Conservation (phyloP, 2,888 invertebrate species). For the Pristionchus exspectatus region DNA sequence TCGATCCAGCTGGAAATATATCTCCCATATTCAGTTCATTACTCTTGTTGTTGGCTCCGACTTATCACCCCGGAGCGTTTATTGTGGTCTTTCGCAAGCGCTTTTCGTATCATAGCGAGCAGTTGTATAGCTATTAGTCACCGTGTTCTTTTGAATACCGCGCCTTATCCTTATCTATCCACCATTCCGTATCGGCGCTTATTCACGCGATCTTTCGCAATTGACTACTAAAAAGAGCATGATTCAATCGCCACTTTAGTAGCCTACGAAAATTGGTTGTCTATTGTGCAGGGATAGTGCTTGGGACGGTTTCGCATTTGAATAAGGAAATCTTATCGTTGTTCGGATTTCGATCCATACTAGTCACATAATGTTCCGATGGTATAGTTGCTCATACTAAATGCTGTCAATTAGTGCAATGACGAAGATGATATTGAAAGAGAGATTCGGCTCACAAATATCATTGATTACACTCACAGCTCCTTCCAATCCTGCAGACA, state of each 20-base stretch:
- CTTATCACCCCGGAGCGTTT: neutral
- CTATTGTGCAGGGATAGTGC: neutral
- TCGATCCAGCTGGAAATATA: slow-evolving; percentile 87
- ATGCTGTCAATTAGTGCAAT: too few relatives aligned
- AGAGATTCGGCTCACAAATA: too few relatives aligned
- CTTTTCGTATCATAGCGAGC: neutral
- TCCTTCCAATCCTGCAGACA: slow-evolving; percentile 93
- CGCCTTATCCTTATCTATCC: neutral
- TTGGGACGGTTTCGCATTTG: neutral
- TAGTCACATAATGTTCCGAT: too few relatives aligned
- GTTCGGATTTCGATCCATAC: too few relatives aligned
- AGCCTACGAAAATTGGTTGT: neutral
- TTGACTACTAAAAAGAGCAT: neutral
- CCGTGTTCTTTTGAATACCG: neutral
- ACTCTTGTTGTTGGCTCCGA: too few relatives aligned
- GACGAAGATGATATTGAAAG: too few relatives aligned
- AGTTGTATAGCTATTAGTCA: neutral
- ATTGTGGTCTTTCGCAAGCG: neutral
- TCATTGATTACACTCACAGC: slow-evolving; percentile 79
- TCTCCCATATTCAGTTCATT: too few relatives aligned
- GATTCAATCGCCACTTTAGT: neutral
- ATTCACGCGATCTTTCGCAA: slow-evolving; percentile 1
- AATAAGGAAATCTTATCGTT: too few relatives aligned
- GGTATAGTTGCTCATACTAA: too few relatives aligned
- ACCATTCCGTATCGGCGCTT: neutral